Evolutionary conservation across 2,113 vertebrate species (phyloP).

Genomic region (Neotoma lepida): DNA sequence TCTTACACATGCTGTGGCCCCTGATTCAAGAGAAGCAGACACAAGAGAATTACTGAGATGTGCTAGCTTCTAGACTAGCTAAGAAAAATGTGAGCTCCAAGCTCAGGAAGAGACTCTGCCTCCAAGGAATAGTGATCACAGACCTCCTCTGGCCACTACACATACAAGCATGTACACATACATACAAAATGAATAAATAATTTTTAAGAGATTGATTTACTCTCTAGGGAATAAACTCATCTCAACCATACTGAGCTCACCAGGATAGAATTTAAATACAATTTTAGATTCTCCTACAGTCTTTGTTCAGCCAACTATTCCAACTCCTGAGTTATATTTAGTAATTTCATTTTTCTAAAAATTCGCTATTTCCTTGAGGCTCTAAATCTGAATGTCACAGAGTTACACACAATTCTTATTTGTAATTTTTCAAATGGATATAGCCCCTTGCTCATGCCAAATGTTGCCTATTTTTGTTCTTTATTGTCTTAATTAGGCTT

Average conservation of each 20-base stretch:
- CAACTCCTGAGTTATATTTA: neutral
- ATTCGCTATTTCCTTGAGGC: neutral
- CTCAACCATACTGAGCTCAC: neutral
- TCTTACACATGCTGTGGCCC: neutral
- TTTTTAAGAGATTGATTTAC: neutral
- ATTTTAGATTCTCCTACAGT: neutral
- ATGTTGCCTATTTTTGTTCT: neutral
- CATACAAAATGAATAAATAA: neutral
- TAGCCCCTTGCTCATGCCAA: neutral
- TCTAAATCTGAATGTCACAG: neutral
- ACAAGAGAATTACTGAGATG: neutral
- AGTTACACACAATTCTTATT: neutral
- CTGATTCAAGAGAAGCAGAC: neutral
- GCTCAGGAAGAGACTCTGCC: neutral
- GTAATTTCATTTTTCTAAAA: neutral
- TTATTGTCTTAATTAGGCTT: constrained; percentile 4
- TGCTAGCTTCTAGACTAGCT: neutral
- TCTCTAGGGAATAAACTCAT: neutral
- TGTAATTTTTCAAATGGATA: neutral
- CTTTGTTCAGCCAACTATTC: neutral
- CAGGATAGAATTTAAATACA: neutral
- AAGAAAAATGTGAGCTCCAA: neutral
- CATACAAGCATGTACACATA: neutral
- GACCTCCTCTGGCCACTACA: too few species aligned
- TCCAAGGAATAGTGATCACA: neutral